Base-by-base conservation (phyloP, 1,140 invertebrate genomes). In the Diuraphis noxia region DNA sequence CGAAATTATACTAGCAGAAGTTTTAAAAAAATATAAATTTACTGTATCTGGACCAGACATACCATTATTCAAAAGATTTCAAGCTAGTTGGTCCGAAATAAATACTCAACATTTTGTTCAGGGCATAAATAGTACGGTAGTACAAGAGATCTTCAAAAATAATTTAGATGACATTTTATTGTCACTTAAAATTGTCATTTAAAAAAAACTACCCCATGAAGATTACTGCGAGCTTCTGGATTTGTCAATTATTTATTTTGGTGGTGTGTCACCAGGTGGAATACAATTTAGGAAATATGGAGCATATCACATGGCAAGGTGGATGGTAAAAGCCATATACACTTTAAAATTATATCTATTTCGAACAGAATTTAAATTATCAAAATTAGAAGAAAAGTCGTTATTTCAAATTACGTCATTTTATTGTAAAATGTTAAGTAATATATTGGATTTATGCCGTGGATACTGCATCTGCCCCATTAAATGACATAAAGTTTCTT, bases 201-300 rank as follows among this genome's bases (percentile, higher is more conserved):
- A 46, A 92, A 92, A 88, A 84, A 90, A 93, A 85, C 88, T 92
- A 88, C 93, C 92, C 17, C 90, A 93, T 91, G 92, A 93, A 88
- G 93, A 94, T 92, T 94, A 94, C 92, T 92, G 93, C 36, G 93
- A 94, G 93, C 91, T 94, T 19, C 92, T 94, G 10, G 93, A 94
- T 92, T 92, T 94, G 85, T 92, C 52, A 36, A 92, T 94, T 52
- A 93, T 94, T 56, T 94, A 94, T 93, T 93, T 94, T 82, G 94
- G 93, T 40, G 93, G 92, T 92, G 92, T 93, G 92, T 92, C 63
- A 81, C 93, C 93, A 41, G 92, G 92, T 90, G 93, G 93, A 93
- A 87, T 93, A 46, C 93, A 92, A 91, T 93, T 94, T 87, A 92
- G 93, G 72, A 92, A 93, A 92, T 93, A 93, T 88, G 93, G 93